Base-by-base conservation (phyloP, 1,140 invertebrate species). In the Drosophila lowei region DNA sequence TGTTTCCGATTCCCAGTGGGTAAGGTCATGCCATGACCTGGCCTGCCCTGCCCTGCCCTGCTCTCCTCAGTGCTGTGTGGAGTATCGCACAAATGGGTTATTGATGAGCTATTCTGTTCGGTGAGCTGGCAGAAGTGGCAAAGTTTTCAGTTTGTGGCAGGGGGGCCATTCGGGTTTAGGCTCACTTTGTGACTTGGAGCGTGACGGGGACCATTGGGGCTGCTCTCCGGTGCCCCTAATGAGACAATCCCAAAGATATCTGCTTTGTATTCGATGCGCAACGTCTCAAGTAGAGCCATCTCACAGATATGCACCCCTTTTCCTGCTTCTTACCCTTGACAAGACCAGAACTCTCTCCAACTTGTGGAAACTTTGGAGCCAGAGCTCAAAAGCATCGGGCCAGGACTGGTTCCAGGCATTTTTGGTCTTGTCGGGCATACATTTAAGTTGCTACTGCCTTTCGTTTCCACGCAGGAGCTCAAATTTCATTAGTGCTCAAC, bases 61-160 rank as follows among this genome's bases (percentile, higher is more conserved):
- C 18, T 18, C 16, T 38, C 54, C 63, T n/a, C 7, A 5, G 2
- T n/a, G 16, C 42, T 18, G 47, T 18, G 47, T 42, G 47, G 54
- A 59, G 61, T 85, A 70, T 77, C 72, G 60, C 68, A 47, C 83
- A 86, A 86, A 86, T 86, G 83, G 78, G 83, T 88, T 86, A 86
- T 86, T 86, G 83, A 86, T 86, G 83, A 83, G 83, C 83, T 86
- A 88, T 78, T 78, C 80, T 76, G 74, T 43, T 60, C 72, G 67
- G 50, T 77, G 70, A 81, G 61, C 77, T 59, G 72, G 72, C 79
- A 74, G 65, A 71, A 38, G 73, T 25, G 48, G 70, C 83, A 88
- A 77, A 84, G 58, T 85, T 85, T 80, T 76, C 34, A 77, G 43
- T 55, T n/a, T 28, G 8, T 38, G 6, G 7, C 13, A 11, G 3